phyloP scores from a whole-genome alignment of 2,888 invertebrate species.

The Mechanitis messenoides region DNA sequence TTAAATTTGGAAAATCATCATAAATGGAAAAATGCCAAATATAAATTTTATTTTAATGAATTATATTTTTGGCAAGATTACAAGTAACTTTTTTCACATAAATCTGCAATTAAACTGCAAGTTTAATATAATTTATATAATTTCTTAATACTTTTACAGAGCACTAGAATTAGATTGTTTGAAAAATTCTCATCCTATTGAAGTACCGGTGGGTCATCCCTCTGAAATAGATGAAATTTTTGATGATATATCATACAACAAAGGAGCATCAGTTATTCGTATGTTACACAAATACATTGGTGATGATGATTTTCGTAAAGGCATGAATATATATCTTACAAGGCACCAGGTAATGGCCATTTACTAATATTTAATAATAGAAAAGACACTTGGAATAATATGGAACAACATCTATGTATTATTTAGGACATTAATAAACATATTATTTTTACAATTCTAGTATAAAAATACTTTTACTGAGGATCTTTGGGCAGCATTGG shows the following conservation, averaged over 20 bases:
- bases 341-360: slow-evolving; percentile 78
- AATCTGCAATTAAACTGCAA: not conserved
- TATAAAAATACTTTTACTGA: slow-evolving; percentile 95
- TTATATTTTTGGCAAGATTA: slow-evolving; percentile 17
- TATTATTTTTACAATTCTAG: slow-evolving; percentile 50
- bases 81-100: slow-evolving; percentile 3
- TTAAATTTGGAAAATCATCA: slow-evolving; percentile 7
- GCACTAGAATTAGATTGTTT: slow-evolving; percentile 92
- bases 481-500: slow-evolving; percentile 94
- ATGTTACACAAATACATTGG: slow-evolving; percentile 97
- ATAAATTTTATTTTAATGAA: not conserved
- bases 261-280: slow-evolving; percentile 95
- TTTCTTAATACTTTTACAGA: slow-evolving; percentile 52
- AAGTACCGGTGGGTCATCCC: slow-evolving; percentile 95
- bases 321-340: slow-evolving; percentile 93
- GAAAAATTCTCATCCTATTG: slow-evolving; percentile 96
- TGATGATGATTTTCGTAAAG: slow-evolving; percentile 92
- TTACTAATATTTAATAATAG: not conserved
- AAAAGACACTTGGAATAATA: no score
- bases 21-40: slow-evolving; percentile 25
- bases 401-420: not conserved
- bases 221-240: slow-evolving; percentile 98
- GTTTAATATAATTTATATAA: not conserved
- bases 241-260: slow-evolving; percentile 97
- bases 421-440: not conserved